Percentiles rank a stretch among this genome's conserved stretches.
Evolutionary conservation across 2,113 vertebrate genomes (phyloP).

Genomic region (human (Homo sapiens)): GRCh38 chr1:169525001-169525500

Average conservation of each 20-base stretch:
- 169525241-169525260: too few species aligned
- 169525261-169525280: too few species aligned
- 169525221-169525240: too few species aligned
- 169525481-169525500: not conserved
- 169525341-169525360: too few species aligned
- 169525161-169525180: not conserved
- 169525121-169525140: not conserved
- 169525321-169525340: too few species aligned
- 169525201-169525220: not conserved
- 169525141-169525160: not conserved
- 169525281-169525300: too few species aligned
- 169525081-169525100: not conserved
- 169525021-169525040: not conserved
- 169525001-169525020: not conserved
- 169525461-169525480: not conserved
- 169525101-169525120: not conserved
- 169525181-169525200: constrained; percentile 2
- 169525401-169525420: not conserved
- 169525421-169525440: not conserved
- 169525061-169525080: not conserved
- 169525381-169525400: not conserved
- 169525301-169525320: too few species aligned
- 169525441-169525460: not conserved
- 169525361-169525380: not conserved
- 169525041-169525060: not conserved